Evolutionary conservation across 2,113 vertebrate genomes (phyloP), one percentile per base, ranked within the genome.

Genomic region (Elephantulus edwardii): DNA sequence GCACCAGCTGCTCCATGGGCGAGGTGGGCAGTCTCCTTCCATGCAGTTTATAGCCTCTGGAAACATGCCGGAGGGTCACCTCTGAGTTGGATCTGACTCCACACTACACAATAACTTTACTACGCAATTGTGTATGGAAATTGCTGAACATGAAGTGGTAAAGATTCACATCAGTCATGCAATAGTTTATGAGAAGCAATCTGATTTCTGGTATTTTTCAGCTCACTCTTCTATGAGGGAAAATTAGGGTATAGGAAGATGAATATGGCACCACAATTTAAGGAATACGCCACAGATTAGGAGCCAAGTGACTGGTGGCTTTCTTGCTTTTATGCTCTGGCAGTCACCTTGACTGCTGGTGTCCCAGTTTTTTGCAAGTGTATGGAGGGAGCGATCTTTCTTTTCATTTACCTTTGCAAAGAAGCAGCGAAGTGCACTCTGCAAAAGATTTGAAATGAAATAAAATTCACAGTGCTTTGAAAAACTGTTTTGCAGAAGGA

Each of bases 401-500:
- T 84, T 90, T 86, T 83, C 72, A 83, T 76, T 93, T 56, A 83
- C 68, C 60, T 93, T 52, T 87, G 88, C 81, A 81, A 89, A 95
- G 54, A 33, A 82, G 44, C 30, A 89, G 50, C 50, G 70, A 13
- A 71, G 30, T 70, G 35, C 79, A 88, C 42, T 77, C 70, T 77
- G 58, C 1, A 30, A 86, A 90, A 83, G 56, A 8, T 40, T 91
- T 72, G 71, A 71, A 28, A 40, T 76, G 80, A 91, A 94, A 66
- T 60, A 75, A 40, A 81, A 46, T 9, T 16, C 2, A 88, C 0
- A 38, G 26, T 4, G 56, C 48, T 52, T 91, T 52, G 7, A 77
- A 86, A 90, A 64, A 86, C 68, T 28, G 86, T 60, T 74, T 42
- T 12, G 9, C 33, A 64, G 74, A 93, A 89, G 92, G 68, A 75